phyloP scores from a whole-genome alignment of 1,140 invertebrate species.

The Elysia chlorotica region DNA sequence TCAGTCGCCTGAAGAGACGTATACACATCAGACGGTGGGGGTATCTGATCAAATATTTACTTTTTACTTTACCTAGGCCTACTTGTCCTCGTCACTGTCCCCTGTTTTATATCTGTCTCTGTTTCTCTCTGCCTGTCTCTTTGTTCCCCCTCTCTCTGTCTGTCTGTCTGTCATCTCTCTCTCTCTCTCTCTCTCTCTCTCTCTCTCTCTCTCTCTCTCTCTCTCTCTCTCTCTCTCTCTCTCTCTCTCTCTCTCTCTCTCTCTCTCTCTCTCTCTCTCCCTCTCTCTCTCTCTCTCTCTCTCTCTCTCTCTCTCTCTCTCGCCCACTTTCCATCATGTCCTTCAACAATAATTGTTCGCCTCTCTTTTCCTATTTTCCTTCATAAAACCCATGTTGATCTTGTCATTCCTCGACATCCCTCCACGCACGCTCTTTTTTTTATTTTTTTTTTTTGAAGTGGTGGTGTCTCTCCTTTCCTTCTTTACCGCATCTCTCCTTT shows the following conservation, averaged over 20 bases:
- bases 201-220: neutral
- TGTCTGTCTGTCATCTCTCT: neutral
- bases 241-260: neutral
- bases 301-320: neutral
- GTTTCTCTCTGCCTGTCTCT: neutral
- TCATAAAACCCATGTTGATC: too few species aligned
- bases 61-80: neutral
- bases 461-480: too few species aligned
- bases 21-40: too few species aligned
- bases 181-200: neutral
- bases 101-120: neutral
- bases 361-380: neutral
- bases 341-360: too few species aligned
- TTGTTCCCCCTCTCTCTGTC: neutral
- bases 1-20: too few species aligned
- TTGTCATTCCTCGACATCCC: too few species aligned
- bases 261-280: slow-evolving; percentile 1
- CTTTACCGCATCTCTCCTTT: too few species aligned
- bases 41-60: neutral
- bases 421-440: too few species aligned
- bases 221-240: slow-evolving; percentile 1
- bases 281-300: neutral
- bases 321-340: too few species aligned
- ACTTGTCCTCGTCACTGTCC: neutral
- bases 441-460: too few species aligned